Base-by-base conservation (phyloP, 2,888 invertebrate genomes). In the Agriopis leucophaearia region DNA sequence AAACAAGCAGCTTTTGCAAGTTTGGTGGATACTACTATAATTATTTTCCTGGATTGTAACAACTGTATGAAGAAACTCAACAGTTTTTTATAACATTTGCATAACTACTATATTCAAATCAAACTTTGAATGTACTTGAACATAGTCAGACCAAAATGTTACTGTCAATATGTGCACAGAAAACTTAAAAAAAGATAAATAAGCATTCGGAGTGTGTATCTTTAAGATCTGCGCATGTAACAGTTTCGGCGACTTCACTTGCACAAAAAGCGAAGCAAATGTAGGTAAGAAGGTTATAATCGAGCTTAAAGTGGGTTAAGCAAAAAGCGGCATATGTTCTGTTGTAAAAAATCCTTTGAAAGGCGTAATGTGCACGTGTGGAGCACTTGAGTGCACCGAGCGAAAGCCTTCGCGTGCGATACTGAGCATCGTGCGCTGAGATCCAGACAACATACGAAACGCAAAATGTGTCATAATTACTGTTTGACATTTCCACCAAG, bases 271-370 rank as follows among this genome's bases (percentile, higher is more conserved):
- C 89, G 86, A 74, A 87, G 89, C 91, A 87, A 93, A 93, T 92
- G 90, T 93, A 92, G 92, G 94, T 94, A 93, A 93, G 94, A 92
- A 91, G 93, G 93, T 90, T 89, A 92, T 93, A 87, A 93, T 92
- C 93, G 90, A 89, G 84, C 85, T 88, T 84, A 91, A 93, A 93
- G 92, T 93, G 92, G 93, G 93, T 94, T 93, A 94, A 92, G 92
- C 90, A 91, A 93, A 93, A 92, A 91, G 88, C 89, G 90, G 91
- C 92, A 93, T 89, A 91, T 92, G 91, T 91, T 92, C 90, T 91
- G 87, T 90, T 89, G 84, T 87, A 92, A 93, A 93, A 94, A 93
- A 91, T 88, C 88, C 88, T 89, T 91, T 92, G 86, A 89, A 86
- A 81, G 74, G 79, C 81, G 74, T 84, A 89, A 88, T 88, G 89